Base-by-base conservation (phyloP, 2,113 vertebrate species). In the Nannobrachium achirus region DNA sequence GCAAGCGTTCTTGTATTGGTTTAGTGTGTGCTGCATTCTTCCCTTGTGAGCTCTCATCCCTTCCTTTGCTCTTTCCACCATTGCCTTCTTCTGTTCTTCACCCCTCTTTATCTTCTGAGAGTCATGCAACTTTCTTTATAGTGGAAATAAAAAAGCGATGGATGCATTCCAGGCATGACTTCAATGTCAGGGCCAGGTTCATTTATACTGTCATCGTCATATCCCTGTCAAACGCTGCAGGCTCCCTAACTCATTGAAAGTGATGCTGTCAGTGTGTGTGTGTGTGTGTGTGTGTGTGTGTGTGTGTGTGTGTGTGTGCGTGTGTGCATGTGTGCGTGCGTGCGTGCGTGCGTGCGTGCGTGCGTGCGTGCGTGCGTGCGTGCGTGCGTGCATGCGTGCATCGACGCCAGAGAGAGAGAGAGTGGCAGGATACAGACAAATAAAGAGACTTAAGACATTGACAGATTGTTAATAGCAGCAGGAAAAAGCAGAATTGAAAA, bases 101-200 rank as follows among this genome's bases (percentile, higher is more conserved):
- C 50, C 33, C 52, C 1, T 33, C 25, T 33, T 66, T 59, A 71
- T 70, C 25, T 56, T 57, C 38, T 66, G 13, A 73, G 69, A 66
- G 45, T 59, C 11, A 15, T 55, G 6, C 20, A 18, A 15, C 81
- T 83, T 79, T 72, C 81, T 83, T 79, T 72, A 73, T 16, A 51
- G 16, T 56, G 45, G 42, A 61, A 63, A 62, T 56, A 41, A 56
- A n/a, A 3, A 68, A 42, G 52, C 39, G 11, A n/a, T 39, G n/a
- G 63, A 56, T 8, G 14, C 50, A 62, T 66, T 63, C 7, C 19
- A 56, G 62, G 64, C 55, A 76, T 81, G 61, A 79, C 38, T 52
- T 71, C 41, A 53, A 0, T 13, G 13, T 71, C 6, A 57, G 57
- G 50, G 50, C 67, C 75, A 81, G 57, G 40, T 53, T 55, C 14